Conservation (phyloP, 2,113 vertebrate genomes). For the Sclerurus mexicanus region DNA sequence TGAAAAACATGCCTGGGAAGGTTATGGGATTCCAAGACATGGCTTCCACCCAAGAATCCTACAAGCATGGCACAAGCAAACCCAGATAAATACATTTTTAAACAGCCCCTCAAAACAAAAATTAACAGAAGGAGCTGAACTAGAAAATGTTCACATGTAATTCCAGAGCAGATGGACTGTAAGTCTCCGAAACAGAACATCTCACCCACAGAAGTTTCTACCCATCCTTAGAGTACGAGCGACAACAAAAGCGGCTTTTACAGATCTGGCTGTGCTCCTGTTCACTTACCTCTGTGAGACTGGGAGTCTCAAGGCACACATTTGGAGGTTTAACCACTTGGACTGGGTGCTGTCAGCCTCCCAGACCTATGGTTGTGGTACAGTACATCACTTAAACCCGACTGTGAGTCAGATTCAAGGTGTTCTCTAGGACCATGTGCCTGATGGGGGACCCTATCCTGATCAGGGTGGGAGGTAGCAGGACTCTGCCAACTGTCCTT, state of each 20-base stretch:
- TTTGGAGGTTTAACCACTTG: background rate
- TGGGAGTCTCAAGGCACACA: background rate
- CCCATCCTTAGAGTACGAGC: constrained; percentile 12
- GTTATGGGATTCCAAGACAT: constrained; percentile 49
- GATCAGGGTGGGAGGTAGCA: rapidly evolving
- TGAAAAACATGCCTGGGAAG: constrained; percentile 36
- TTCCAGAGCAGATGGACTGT: constrained; percentile 64
- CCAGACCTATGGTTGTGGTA: background rate
- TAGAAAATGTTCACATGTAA: constrained; percentile 47
- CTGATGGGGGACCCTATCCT: background rate
- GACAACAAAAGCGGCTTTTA: constrained; percentile 18
- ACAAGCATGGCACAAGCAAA: constrained; percentile 43
- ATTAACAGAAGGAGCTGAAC: constrained; percentile 64
- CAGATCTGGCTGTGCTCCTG: background rate
- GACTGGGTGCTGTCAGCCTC: background rate
- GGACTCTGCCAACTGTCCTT: rapidly evolving
- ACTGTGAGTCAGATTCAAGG: background rate
- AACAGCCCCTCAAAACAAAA: constrained; percentile 51
- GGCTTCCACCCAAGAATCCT: constrained; percentile 59
- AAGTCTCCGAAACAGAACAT: constrained; percentile 66
- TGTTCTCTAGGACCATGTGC: background rate
- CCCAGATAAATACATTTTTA: constrained; percentile 49
- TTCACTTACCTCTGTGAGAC: background rate
- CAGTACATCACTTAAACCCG: background rate
- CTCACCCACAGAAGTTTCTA: constrained; percentile 61